Conservation (phyloP, 1,140 invertebrate genomes). For the Dufourea novaeangliae region DNA sequence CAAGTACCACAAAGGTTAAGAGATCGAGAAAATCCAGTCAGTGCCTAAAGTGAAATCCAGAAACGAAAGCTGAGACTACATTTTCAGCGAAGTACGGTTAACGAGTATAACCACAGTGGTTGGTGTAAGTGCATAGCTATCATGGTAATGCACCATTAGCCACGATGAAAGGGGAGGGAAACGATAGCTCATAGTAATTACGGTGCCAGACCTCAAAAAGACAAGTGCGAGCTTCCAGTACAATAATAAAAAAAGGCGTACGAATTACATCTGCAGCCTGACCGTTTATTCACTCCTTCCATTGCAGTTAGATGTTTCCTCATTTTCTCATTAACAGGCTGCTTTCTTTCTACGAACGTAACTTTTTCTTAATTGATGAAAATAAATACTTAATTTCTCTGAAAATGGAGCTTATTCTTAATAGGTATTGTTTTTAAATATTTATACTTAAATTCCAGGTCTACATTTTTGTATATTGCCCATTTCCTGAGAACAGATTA, state of each 20-base stretch:
- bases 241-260: conserved; percentile 25
- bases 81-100: conserved; percentile 23
- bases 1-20: too few relatives aligned
- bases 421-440: too few relatives aligned
- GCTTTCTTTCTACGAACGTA: too few relatives aligned
- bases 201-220: conserved; percentile 31
- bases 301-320: too few relatives aligned
- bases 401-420: too few relatives aligned
- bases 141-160: conserved; percentile 34
- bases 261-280: conserved; percentile 1
- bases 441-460: too few relatives aligned
- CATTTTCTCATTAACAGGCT: too few relatives aligned
- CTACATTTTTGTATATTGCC: too few relatives aligned
- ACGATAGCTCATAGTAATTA: conserved; percentile 39
- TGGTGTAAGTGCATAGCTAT: conserved; percentile 40
- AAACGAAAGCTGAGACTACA: neutral
- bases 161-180: conserved; percentile 3
- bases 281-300: neutral
- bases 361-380: neutral
- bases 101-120: conserved; percentile 34
- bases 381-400: too few relatives aligned
- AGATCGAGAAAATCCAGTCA: too few relatives aligned
- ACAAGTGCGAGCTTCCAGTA: conserved; percentile 18
- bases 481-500: too few relatives aligned
- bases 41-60: neutral